These are phyloP conservation scores for Lepeophtheirus nordmannii DNA, from an alignment of 2,888 invertebrate genomes.

Conservation along the genomic window DNA sequence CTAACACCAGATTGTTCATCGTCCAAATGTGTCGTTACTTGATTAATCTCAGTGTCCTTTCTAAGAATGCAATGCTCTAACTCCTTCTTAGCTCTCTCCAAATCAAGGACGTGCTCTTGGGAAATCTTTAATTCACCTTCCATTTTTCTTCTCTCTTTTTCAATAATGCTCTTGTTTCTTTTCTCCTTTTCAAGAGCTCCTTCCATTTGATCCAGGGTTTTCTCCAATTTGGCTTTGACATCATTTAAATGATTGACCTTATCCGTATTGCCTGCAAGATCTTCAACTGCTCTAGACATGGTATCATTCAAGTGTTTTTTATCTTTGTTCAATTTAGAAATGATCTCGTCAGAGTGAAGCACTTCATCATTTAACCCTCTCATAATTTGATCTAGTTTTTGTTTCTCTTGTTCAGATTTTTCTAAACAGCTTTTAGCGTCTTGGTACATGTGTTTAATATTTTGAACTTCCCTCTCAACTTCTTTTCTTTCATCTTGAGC, in stretches of 20 bases:
- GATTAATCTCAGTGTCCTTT: constrained; percentile 96
- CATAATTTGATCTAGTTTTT: constrained; percentile 95
- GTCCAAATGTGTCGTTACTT: constrained; percentile 80
- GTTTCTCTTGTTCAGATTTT: constrained; percentile 89
- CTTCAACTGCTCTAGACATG: constrained; percentile 46
- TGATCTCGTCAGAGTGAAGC: constrained; percentile 96
- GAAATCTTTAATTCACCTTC: constrained; percentile 98
- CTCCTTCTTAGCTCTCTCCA: constrained; percentile 95
- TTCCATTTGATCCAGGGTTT: constrained; percentile 94
- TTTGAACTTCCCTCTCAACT: constrained; percentile 80
- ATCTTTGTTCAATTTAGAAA: constrained; percentile 97
- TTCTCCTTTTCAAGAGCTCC: constrained; percentile 98
- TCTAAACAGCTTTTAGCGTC: constrained; percentile 84
- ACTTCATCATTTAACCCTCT: constrained; percentile 96
- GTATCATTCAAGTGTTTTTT: constrained; percentile 93
- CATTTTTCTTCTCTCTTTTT: constrained; percentile 90
- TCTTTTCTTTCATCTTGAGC: constrained; percentile 72
- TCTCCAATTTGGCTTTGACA: constrained; percentile 96
- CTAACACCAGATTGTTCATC: constrained; percentile 95
- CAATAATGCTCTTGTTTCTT: constrained; percentile 91
- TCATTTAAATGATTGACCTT: constrained; percentile 99
- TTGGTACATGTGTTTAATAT: constrained; percentile 91
- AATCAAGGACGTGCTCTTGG: constrained; percentile 89
- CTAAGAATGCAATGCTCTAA: constrained; percentile 92
- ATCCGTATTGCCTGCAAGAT: constrained; percentile 71